Evolutionary conservation across 2,888 invertebrate species (phyloP).

Genomic region (Lissonota sp.): DNA sequence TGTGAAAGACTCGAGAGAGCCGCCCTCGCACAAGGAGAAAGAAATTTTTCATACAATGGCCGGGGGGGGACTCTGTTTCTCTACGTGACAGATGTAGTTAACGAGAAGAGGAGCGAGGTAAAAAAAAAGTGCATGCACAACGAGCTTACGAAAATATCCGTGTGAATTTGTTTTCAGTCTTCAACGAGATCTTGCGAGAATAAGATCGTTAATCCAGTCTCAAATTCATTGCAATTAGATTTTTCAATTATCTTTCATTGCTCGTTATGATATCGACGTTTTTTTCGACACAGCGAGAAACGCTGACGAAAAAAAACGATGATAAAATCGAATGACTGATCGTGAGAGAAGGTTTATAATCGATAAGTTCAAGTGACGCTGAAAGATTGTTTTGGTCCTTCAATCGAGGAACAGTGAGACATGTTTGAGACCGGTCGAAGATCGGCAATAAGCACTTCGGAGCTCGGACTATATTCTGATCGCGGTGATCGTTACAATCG

Average conservation of each 20-base stretch:
- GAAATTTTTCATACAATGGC: slow-evolving; percentile 74
- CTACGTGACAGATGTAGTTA: slow-evolving; percentile 5
- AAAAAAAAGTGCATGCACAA: slow-evolving; percentile 42
- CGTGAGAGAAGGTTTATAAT: background rate
- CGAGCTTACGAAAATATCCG: slow-evolving; percentile 27
- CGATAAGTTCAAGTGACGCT: slow-evolving; percentile 11
- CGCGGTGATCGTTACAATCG: slow-evolving; percentile 77
- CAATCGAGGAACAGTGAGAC: slow-evolving; percentile 63
- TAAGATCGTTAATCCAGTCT: slow-evolving; percentile 20
- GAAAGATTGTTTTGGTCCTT: slow-evolving; percentile 16
- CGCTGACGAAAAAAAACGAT: background rate
- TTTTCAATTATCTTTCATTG: background rate
- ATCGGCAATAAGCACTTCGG: slow-evolving; percentile 81
- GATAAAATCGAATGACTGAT: background rate
- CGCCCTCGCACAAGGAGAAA: slow-evolving; percentile 77
- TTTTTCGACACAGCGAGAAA: background rate
- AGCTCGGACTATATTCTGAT: slow-evolving; percentile 82
- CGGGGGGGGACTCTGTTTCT: background rate
- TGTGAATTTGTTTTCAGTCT: slow-evolving; percentile 65
- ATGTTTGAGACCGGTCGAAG: slow-evolving; percentile 79
- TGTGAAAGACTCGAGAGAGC: slow-evolving; percentile 54
- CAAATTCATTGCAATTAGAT: too few species aligned
- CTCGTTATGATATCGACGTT: background rate
- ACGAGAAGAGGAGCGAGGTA: slow-evolving; percentile 17
- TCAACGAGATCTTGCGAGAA: slow-evolving; percentile 42